Percentiles rank a stretch among this genome's conserved stretches.
Evolutionary conservation across 1,140 invertebrate species (phyloP).

Genomic region (Cryptotermes secundus): DNA sequence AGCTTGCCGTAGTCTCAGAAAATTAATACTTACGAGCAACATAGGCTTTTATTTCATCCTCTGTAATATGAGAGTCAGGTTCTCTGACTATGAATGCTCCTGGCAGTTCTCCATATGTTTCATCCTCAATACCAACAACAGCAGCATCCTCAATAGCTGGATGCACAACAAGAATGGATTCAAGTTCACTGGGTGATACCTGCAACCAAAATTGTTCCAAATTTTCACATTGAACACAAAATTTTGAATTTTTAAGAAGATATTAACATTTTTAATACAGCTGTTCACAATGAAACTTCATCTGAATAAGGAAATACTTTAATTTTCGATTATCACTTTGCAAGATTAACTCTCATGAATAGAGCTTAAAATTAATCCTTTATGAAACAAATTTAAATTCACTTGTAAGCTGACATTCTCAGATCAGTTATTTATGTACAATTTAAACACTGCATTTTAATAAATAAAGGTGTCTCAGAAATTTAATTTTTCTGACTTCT

Average conservation of each 20-base stretch:
- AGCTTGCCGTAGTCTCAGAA: no score
- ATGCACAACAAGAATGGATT: slow-evolving; percentile 63
- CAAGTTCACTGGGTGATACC: slow-evolving; percentile 49
- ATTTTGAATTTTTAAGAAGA: not conserved
- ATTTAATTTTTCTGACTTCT: no score
- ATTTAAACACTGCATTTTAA: no score
- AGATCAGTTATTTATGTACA: no score
- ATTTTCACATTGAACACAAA: not conserved
- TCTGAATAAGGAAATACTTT: no score
- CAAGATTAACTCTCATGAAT: no score
- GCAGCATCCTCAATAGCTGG: slow-evolving; percentile 63
- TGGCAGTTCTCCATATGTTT: slow-evolving; percentile 59
- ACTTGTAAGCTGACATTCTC: no score
- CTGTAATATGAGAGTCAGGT: slow-evolving; percentile 43
- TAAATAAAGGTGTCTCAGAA: no score
- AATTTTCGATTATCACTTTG: no score
- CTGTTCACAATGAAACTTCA: no score
- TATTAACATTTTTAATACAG: not conserved
- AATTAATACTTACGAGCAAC: slow-evolving; percentile 44
- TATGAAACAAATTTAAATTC: no score
- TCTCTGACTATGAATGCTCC: slow-evolving; percentile 61
- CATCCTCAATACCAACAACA: slow-evolving; percentile 65
- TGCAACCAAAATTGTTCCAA: slow-evolving; percentile 11
- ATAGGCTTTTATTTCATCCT: slow-evolving; percentile 51
- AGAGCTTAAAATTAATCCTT: no score